Evolutionary conservation across 2,888 invertebrate species (phyloP).

Genomic region (Acanthosepion esculentum): DNA sequence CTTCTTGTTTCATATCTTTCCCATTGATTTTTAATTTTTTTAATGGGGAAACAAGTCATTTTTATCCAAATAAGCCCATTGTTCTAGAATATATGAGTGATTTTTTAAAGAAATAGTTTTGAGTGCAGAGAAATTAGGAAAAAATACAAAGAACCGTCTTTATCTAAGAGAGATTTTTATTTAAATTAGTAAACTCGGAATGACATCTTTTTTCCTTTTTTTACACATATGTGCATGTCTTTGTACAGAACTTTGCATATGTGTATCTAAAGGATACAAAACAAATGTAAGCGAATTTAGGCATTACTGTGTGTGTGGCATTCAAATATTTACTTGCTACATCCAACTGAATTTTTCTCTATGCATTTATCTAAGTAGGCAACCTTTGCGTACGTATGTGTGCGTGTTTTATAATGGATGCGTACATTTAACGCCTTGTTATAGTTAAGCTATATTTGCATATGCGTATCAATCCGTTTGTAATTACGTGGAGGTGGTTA

Average conservation of each 20-base stretch:
- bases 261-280: neutral
- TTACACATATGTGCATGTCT: neutral
- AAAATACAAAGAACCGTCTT: neutral
- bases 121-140: neutral
- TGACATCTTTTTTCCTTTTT: neutral
- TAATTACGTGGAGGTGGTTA: neutral
- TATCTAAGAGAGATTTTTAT: neutral
- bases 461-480: neutral
- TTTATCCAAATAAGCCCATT: slow-evolving; percentile 8
- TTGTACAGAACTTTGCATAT: neutral
- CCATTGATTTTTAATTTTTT: neutral
- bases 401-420: neutral
- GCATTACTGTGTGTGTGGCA: too few species aligned
- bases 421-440: too few species aligned
- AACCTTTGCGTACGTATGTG: neutral
- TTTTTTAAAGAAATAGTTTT: slow-evolving; percentile 3
- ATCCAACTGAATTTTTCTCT: too few species aligned
- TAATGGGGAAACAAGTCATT: neutral
- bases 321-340: too few species aligned
- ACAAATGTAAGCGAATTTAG: too few species aligned
- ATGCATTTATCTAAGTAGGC: too few species aligned
- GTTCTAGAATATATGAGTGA: neutral
- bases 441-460: neutral
- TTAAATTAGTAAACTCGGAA: neutral
- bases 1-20: neutral